Evolutionary conservation across 1,140 invertebrate genomes (phyloP).

Genomic region (Ruditapes philippinarum): DNA sequence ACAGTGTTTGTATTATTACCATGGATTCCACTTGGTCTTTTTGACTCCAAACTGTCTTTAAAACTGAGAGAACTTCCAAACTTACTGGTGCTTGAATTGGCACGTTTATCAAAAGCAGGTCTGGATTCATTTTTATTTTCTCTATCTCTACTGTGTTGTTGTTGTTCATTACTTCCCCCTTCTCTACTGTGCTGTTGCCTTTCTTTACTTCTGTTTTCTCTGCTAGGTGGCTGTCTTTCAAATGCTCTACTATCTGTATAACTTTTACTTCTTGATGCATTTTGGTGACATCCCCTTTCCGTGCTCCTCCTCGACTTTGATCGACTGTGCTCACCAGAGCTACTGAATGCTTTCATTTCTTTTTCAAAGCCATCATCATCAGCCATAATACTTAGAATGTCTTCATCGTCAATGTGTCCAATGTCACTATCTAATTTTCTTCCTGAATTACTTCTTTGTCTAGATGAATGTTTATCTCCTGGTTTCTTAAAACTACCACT

Average conservation of each 20-base stretch:
- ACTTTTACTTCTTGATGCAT: neutral
- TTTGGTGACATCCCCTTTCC: neutral
- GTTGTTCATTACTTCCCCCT: too few relatives aligned
- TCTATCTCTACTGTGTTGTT: too few relatives aligned
- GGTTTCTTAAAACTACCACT: conserved; percentile 22
- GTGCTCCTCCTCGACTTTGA: neutral
- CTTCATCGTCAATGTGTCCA: conserved; percentile 47
- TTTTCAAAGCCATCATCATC: conserved; percentile 55
- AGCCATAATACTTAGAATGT: conserved; percentile 51
- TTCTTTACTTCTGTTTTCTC: too few relatives aligned
- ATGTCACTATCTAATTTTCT: neutral
- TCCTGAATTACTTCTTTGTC: neutral
- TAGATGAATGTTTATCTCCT: neutral
- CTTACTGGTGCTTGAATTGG: neutral
- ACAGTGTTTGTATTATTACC: neutral
- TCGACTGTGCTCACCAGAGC: neutral
- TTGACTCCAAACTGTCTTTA: too few relatives aligned
- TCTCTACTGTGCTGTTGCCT: too few relatives aligned
- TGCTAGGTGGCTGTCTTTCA: neutral
- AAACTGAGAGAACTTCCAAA: neutral
- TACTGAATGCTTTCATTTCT: neutral
- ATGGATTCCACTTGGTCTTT: neutral
- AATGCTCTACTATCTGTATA: neutral
- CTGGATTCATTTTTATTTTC: too few relatives aligned
- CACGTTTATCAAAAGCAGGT: neutral